phyloP scores from a whole-genome alignment of 1,140 invertebrate species.

The Drosophila pandora region DNA sequence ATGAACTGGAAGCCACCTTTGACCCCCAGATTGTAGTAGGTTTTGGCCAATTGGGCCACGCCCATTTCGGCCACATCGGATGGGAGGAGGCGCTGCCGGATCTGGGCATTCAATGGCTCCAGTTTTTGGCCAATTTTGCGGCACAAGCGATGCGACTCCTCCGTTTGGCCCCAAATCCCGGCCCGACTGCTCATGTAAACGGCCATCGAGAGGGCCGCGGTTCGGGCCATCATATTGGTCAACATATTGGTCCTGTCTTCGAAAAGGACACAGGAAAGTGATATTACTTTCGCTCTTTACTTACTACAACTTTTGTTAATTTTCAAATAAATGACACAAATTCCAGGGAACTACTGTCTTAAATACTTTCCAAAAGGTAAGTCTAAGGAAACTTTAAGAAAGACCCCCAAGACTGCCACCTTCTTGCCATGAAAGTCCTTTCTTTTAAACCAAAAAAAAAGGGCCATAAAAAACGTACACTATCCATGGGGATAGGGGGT shows the following conservation, averaged over 20 bases:
- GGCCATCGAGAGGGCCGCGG: constrained; percentile 24
- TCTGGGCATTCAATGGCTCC: background rate
- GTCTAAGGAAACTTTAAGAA: too few species aligned
- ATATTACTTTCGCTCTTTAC: background rate
- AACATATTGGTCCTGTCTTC: constrained; percentile 10
- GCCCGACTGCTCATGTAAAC: constrained; percentile 28
- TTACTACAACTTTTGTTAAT: background rate
- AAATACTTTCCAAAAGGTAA: background rate
- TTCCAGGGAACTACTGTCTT: too few species aligned
- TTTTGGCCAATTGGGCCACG: background rate
- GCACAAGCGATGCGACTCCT: constrained; percentile 29
- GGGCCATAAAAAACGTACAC: constrained; percentile 34
- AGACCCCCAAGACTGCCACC: too few species aligned
- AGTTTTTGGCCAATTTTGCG: constrained; percentile 3
- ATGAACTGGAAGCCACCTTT: constrained; percentile 26
- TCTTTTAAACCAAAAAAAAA: background rate
- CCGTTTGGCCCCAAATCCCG: constrained; percentile 38
- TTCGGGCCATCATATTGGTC: constrained; percentile 15
- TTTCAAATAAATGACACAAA: background rate
- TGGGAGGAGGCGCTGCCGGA: background rate
- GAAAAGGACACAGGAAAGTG: background rate
- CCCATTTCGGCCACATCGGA: background rate
- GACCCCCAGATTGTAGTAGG: constrained; percentile 25
- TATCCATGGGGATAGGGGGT: constrained; percentile 19
- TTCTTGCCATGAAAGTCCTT: background rate